These are phyloP conservation scores for Tinea semifulvella DNA, from an alignment of 2,888 invertebrate genomes.

Conservation along the genomic window DNA sequence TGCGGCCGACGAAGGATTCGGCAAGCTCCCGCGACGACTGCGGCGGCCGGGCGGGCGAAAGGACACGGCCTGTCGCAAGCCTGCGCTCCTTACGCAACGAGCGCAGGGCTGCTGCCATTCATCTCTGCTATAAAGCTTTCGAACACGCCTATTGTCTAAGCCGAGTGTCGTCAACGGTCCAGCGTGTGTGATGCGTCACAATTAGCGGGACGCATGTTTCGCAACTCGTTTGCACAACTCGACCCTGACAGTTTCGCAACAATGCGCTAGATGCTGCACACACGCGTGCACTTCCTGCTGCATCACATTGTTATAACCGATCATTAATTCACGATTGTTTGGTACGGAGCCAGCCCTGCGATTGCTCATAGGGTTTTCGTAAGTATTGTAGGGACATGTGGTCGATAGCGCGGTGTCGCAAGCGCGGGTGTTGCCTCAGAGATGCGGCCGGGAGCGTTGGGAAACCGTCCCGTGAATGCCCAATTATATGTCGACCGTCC, in stretches of 20 bases:
- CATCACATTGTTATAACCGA: background rate
- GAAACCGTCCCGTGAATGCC: conserved; percentile 61
- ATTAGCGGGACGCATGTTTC: conserved; percentile 57
- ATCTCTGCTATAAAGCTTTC: conserved; percentile 4
- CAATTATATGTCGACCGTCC: conserved; percentile 46
- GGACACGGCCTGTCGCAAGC: conserved; percentile 28
- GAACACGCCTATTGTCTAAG: background rate
- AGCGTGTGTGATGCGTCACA: conserved; percentile 6
- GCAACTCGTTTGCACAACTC: conserved; percentile 60
- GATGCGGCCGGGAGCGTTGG: conserved; percentile 55
- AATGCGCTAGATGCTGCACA: conserved; percentile 63
- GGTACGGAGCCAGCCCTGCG: conserved; percentile 30
- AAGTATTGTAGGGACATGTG: conserved; percentile 60
- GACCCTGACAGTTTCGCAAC: conserved; percentile 65
- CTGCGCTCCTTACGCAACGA: conserved; percentile 16
- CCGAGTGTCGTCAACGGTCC: conserved; percentile 5
- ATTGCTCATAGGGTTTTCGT: conserved; percentile 62
- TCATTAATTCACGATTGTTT: conserved; percentile 1
- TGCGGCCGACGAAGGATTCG: conserved; percentile 38
- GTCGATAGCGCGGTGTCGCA: conserved; percentile 38
- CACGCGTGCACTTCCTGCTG: conserved; percentile 62
- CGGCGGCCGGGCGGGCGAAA: conserved; percentile 30
- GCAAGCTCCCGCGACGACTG: background rate
- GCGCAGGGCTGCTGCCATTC: conserved; percentile 13
- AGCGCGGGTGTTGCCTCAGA: conserved; percentile 37